A percentile compares a stretch with the other conserved stretches of the same genome.
These are phyloP conservation scores for Thera britannica DNA, from an alignment of 2,888 invertebrate species.

Conservation along the genomic window DNA sequence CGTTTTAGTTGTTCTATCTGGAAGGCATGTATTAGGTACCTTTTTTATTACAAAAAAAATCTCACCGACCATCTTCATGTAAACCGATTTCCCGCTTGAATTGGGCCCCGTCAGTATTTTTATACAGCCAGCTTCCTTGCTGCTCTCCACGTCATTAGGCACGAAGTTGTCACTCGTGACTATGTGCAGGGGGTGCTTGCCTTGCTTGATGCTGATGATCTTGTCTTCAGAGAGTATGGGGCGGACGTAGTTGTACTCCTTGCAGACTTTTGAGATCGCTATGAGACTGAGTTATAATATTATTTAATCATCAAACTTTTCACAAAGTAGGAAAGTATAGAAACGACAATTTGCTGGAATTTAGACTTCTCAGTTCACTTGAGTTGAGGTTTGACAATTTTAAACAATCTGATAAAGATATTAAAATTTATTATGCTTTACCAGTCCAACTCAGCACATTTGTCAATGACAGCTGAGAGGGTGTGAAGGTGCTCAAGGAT, in stretches of 20 bases:
- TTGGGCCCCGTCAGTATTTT: slow-evolving; percentile 96
- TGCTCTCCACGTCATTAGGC: slow-evolving; percentile 88
- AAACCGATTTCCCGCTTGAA: slow-evolving; percentile 96
- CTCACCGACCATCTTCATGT: slow-evolving; percentile 90
- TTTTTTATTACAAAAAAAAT: background rate
- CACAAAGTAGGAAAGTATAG: too few species aligned
- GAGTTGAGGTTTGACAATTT: too few species aligned
- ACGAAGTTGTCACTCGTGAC: slow-evolving; percentile 87
- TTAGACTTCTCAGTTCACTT: too few species aligned
- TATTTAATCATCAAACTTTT: too few species aligned
- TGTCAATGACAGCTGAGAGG: slow-evolving; percentile 83
- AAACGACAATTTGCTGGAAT: too few species aligned
- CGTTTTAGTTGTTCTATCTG: too few species aligned
- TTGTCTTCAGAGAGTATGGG: slow-evolving; percentile 86
- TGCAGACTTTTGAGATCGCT: slow-evolving; percentile 87
- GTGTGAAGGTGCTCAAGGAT: slow-evolving; percentile 85
- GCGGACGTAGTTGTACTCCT: slow-evolving; percentile 87
- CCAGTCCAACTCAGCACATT: slow-evolving; percentile 80
- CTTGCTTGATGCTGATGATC: slow-evolving; percentile 86
- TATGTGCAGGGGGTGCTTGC: slow-evolving; percentile 92
- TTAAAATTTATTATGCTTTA: background rate
- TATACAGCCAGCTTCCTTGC: slow-evolving; percentile 82
- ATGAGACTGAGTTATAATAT: slow-evolving; percentile 81
- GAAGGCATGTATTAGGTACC: too few species aligned
- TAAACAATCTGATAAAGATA: too few species aligned